Evolutionary conservation across 2,888 invertebrate species (phyloP).

Genomic region (Xestoiulus laeticollis): DNA sequence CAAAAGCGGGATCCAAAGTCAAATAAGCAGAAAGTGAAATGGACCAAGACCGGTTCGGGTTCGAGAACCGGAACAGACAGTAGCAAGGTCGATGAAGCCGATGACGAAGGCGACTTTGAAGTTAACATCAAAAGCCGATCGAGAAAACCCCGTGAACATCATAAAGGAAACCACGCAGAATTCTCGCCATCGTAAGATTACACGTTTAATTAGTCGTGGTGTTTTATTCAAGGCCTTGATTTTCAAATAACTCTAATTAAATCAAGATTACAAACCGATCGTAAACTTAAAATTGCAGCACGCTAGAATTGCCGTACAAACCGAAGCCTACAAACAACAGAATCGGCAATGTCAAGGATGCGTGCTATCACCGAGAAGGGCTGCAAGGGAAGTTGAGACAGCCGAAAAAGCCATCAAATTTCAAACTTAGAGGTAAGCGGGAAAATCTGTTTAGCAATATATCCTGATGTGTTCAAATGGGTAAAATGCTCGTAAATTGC

Average conservation of each 20-base stretch:
- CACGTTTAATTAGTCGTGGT: not conserved
- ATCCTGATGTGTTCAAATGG: not conserved
- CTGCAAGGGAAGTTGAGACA: not conserved
- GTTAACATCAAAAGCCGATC: not conserved
- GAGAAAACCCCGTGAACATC: conserved; percentile 44
- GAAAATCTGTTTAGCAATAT: not conserved
- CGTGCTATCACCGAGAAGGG: not conserved
- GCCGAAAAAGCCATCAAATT: conserved; percentile 16
- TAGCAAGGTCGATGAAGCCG: conserved; percentile 51
- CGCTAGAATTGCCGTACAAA: conserved; percentile 64
- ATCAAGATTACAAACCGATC: not conserved
- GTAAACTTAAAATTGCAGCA: conserved; percentile 56
- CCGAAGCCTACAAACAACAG: conserved; percentile 55
- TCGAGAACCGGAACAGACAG: conserved; percentile 37
- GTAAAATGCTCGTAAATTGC: not conserved
- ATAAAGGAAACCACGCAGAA: conserved; percentile 19
- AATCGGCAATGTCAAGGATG: not conserved
- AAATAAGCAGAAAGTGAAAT: conserved; percentile 23
- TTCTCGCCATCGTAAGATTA: conserved; percentile 34
- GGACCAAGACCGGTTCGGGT: conserved; percentile 11
- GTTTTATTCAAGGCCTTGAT: too few species aligned
- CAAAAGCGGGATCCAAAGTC: conserved; percentile 5
- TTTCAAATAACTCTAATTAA: not conserved
- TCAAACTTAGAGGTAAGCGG: conserved; percentile 35
- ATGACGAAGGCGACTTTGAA: conserved; percentile 50